Percentiles rank a stretch among this genome's conserved stretches.
These are phyloP conservation scores for Dendrocincla tyrannina DNA, from an alignment of 2,797 vertebrate genomes.

Conservation along the genomic window DNA sequence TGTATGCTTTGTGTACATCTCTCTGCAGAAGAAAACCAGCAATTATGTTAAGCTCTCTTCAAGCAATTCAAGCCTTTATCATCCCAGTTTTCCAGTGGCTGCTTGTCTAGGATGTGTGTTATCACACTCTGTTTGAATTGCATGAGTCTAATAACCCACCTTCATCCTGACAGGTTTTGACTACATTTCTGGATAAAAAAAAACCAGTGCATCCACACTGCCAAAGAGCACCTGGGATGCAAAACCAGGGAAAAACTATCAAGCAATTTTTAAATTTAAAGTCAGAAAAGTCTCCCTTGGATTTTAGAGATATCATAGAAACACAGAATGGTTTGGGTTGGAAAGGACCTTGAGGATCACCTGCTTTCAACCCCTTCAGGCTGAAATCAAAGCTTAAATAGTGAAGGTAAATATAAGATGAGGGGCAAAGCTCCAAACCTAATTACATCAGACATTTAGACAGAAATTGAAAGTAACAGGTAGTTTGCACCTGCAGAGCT, in stretches of 20 bases:
- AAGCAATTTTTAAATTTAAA: not conserved
- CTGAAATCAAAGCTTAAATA: not conserved
- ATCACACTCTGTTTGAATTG: not conserved
- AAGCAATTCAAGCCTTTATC: conserved; percentile 10
- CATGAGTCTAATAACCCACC: not conserved
- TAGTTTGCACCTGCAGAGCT: too few species aligned
- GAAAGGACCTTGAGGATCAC: not conserved
- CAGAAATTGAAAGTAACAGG: too few species aligned
- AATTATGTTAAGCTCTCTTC: conserved; percentile 21
- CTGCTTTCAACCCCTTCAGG: not conserved
- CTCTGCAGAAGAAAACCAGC: conserved; percentile 3
- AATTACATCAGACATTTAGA: not conserved
- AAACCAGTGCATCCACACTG: too few species aligned
- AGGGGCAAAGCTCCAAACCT: not conserved
- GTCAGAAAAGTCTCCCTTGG: not conserved
- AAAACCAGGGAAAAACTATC: not conserved
- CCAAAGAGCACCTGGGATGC: not conserved
- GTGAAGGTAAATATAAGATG: not conserved
- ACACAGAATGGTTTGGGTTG: not conserved
- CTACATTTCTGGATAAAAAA: not conserved
- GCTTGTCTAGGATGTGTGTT: not conserved
- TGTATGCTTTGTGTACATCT: not conserved
- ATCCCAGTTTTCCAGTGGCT: not conserved
- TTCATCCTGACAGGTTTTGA: not conserved
- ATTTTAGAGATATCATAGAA: not conserved